Conservation (phyloP, 2,797 vertebrate genomes). For the Lepus oiostolus region DNA sequence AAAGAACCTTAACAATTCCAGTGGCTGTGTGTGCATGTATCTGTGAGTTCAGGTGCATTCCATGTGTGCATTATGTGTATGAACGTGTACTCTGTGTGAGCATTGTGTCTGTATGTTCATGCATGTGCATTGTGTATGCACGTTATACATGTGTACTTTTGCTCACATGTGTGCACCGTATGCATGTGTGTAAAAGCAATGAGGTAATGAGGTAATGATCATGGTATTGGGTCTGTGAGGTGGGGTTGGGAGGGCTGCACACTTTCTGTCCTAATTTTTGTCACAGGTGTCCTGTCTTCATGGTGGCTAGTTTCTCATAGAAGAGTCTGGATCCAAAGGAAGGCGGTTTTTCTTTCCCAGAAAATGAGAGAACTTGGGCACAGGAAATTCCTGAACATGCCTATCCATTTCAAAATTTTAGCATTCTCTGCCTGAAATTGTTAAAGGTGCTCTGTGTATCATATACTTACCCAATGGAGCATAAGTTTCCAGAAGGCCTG, state of each 20-base stretch:
- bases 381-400: neutral
- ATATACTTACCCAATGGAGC: neutral
- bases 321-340: neutral
- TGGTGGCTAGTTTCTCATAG: slow-evolving; percentile 9
- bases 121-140: neutral
- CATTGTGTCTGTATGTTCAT: neutral
- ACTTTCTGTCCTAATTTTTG: slow-evolving; percentile 23
- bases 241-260: neutral
- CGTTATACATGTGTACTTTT: no score
- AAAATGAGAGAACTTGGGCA: neutral
- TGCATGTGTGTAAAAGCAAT: neutral
- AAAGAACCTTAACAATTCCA: neutral
- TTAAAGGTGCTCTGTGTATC: neutral
- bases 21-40: no score
- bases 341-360: neutral
- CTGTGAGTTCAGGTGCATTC: fast-evolving
- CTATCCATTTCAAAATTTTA: slow-evolving; percentile 27
- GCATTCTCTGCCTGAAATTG: slow-evolving; percentile 10
- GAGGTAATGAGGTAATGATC: neutral
- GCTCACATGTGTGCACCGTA: no score
- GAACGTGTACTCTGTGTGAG: fast-evolving
- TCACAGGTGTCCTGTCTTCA: slow-evolving; percentile 27
- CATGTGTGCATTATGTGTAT: neutral
- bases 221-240: fast-evolving
- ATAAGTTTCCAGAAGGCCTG: neutral